These are phyloP conservation scores for Mormyrus proboscirostris DNA, from an alignment of 2,797 vertebrate species.

Conservation along the genomic window DNA sequence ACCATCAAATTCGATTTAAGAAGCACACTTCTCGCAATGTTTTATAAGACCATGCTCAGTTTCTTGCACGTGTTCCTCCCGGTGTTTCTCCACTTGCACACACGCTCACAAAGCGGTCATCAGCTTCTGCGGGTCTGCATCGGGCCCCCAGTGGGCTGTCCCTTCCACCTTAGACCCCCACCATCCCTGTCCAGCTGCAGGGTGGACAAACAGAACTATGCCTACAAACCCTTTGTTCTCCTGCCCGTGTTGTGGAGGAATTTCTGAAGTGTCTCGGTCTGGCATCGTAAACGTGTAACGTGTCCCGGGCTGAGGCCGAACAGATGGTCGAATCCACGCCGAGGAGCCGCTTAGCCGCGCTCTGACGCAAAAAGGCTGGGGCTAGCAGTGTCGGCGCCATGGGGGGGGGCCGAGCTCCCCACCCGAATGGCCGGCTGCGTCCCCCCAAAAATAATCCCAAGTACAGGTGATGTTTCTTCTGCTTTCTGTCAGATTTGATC, in stretches of 20 bases:
- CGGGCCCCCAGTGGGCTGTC: not conserved
- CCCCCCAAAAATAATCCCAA: not conserved
- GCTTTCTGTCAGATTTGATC: not conserved
- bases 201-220: not conserved
- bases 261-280: not conserved
- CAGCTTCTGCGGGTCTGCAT: not conserved
- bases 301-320: not conserved
- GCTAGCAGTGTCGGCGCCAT: not conserved
- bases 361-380: not conserved
- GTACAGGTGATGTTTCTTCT: not conserved
- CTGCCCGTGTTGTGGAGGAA: not conserved
- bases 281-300: not conserved
- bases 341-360: not conserved
- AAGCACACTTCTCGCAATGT: not conserved
- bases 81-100: not conserved
- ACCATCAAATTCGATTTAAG: constrained; percentile 2
- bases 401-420: not conserved
- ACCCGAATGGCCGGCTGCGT: not conserved
- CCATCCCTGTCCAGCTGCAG: not conserved
- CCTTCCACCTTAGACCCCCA: not conserved
- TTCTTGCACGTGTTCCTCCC: not conserved
- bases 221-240: not conserved
- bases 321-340: not conserved
- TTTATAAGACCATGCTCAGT: not conserved
- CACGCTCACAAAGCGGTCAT: not conserved